A percentile compares a stretch with the other conserved stretches of the same genome.
phyloP scores from a whole-genome alignment of 2,113 vertebrate species.

The Sminthopsis crassicaudata region DNA sequence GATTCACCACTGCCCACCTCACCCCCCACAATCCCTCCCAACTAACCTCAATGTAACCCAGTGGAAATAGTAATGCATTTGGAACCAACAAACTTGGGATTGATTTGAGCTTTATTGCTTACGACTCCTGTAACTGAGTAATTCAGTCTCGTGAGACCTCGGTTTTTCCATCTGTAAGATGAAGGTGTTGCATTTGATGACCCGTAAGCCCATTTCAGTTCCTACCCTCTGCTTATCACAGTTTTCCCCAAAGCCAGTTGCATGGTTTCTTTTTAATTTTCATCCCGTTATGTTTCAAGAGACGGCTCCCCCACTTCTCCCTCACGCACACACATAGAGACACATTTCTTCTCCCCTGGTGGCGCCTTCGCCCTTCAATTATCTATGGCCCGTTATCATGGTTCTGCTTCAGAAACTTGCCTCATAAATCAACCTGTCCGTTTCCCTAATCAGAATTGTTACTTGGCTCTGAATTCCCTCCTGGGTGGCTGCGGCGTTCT shows the following conservation, averaged over 20 bases:
- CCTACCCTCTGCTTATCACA: background rate
- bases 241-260: background rate
- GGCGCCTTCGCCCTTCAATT: background rate
- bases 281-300: background rate
- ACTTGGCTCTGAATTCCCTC: background rate
- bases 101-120: background rate
- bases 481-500: background rate
- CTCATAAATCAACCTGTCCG: background rate
- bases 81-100: background rate
- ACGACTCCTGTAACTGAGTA: background rate
- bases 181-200: background rate
- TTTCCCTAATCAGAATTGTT: background rate
- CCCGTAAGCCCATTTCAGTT: background rate
- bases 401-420: background rate
- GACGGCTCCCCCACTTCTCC: background rate
- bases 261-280: background rate
- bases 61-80: background rate
- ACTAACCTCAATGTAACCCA: background rate
- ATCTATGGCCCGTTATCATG: background rate
- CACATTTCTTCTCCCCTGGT: background rate
- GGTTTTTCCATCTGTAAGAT: background rate
- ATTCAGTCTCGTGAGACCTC: background rate
- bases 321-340: background rate
- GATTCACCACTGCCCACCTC: background rate
- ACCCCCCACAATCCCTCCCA: background rate